These are phyloP conservation scores for Macropus fuliginosus DNA, from an alignment of 2,797 vertebrate species.

Conservation along the genomic window DNA sequence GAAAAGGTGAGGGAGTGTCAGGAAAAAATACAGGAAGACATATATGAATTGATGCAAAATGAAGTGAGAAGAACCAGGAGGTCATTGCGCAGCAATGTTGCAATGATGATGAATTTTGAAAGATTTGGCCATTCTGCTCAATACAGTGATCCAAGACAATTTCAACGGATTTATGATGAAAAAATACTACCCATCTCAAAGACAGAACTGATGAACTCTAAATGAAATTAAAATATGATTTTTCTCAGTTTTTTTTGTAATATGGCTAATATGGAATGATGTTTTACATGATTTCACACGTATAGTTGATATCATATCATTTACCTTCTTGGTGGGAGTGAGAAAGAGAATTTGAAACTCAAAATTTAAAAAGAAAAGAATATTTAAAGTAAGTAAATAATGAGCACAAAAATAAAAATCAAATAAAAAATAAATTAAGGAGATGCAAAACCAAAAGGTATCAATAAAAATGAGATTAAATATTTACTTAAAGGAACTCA, in stretches of 20 bases:
- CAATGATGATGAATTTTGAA: neutral
- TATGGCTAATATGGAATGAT: neutral
- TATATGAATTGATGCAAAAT: neutral
- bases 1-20: neutral
- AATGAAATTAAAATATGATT: neutral
- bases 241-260: neutral
- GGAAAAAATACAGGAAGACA: neutral
- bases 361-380: neutral
- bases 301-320: neutral
- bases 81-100: neutral
- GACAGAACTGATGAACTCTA: neutral
- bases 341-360: neutral
- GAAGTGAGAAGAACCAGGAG: neutral
- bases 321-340: neutral
- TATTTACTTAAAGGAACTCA: neutral
- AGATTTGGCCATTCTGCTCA: neutral
- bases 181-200: neutral
- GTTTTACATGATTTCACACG: neutral
- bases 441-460: neutral
- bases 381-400: neutral
- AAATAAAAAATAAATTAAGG: neutral
- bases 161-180: neutral
- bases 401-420: neutral
- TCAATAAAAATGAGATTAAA: neutral
- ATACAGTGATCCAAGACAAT: neutral